Percentiles rank a stretch among this genome's conserved stretches.
phyloP scores from a whole-genome alignment of 2,888 invertebrate species.

The Agonopterix heracliana region DNA sequence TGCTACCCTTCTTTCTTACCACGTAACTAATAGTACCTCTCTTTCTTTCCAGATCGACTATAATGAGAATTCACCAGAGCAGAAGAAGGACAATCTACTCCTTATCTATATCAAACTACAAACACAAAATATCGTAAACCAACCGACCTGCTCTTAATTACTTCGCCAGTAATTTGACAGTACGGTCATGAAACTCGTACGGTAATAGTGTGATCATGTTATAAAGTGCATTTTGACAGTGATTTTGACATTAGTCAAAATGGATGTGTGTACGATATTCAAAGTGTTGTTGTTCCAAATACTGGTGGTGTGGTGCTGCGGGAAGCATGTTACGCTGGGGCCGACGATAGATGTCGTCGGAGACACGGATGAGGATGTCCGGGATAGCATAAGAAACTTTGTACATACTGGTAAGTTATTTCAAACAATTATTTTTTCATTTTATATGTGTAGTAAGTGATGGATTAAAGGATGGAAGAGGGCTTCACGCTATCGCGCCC shows the following conservation, averaged over 20 bases:
- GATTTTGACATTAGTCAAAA: constrained; percentile 51
- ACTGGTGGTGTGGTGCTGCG: constrained; percentile 58
- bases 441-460: too few relatives aligned
- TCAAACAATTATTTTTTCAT: background rate
- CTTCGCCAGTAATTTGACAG: background rate
- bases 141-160: background rate
- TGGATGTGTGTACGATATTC: constrained; percentile 63
- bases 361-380: constrained; percentile 38
- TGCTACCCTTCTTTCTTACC: too few relatives aligned
- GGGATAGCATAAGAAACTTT: constrained; percentile 58
- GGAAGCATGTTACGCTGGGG: constrained; percentile 51
- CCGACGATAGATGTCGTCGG: constrained; percentile 27
- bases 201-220: constrained; percentile 24
- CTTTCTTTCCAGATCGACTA: constrained; percentile 59
- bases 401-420: constrained; percentile 59
- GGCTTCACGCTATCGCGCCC: too few relatives aligned
- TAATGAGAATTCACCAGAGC: constrained; percentile 56
- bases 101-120: constrained; percentile 61
- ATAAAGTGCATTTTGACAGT: constrained; percentile 19
- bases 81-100: constrained; percentile 46
- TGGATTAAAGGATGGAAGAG: too few relatives aligned
- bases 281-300: constrained; percentile 65
- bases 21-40: constrained; percentile 11
- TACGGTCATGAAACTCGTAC: constrained; percentile 7
- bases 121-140: constrained; percentile 46